These are phyloP conservation scores for Diadromus collaris DNA, from an alignment of 2,888 invertebrate species.

Conservation along the genomic window DNA sequence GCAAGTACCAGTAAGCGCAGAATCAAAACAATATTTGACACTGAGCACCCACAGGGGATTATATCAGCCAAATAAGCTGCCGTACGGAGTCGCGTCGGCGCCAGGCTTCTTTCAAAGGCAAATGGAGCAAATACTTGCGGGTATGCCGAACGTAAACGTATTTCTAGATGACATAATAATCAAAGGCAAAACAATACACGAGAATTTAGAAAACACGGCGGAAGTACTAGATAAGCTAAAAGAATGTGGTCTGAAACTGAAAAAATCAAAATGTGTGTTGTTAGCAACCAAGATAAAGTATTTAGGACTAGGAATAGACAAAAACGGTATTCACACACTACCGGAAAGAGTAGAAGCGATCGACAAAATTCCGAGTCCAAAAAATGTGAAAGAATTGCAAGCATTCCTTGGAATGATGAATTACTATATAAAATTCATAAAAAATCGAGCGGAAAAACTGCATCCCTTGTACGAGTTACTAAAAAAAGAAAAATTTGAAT, in stretches of 20 bases:
- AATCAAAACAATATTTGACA: constrained; percentile 30
- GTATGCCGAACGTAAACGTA: constrained; percentile 41
- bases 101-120: constrained; percentile 54
- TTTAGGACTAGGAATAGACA: constrained; percentile 21
- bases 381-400: constrained; percentile 22
- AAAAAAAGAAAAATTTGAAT: constrained; percentile 31
- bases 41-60: constrained; percentile 46
- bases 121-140: constrained; percentile 49
- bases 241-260: constrained; percentile 14
- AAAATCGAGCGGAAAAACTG: constrained; percentile 64
- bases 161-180: constrained; percentile 52
- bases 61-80: constrained; percentile 32
- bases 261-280: constrained; percentile 29
- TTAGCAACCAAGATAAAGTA: constrained; percentile 23
- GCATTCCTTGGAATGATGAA: too few relatives aligned
- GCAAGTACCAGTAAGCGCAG: constrained; percentile 30
- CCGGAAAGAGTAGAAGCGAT: constrained; percentile 25
- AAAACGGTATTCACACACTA: constrained; percentile 18
- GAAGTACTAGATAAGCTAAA: constrained; percentile 29
- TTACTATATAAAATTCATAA: constrained; percentile 65
- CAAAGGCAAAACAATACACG: constrained; percentile 22
- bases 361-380: constrained; percentile 11
- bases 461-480: constrained; percentile 34
- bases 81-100: constrained; percentile 50
- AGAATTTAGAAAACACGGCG: constrained; percentile 13